Evolutionary conservation across 1,140 invertebrate species (phyloP).

Genomic region (Drosophila orosa): DNA sequence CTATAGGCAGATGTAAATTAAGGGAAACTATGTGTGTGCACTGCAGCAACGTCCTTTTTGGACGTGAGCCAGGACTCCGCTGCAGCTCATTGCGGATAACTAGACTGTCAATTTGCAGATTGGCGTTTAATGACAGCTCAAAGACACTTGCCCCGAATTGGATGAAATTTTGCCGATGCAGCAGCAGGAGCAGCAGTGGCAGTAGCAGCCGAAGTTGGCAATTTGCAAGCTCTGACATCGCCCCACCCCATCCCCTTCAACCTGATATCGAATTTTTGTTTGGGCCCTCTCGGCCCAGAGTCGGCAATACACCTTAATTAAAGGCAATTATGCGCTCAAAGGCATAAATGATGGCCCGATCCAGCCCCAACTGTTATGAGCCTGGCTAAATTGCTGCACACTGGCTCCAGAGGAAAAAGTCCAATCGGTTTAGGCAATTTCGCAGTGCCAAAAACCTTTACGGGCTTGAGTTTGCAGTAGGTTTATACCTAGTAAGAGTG

Average conservation of each 20-base stretch:
- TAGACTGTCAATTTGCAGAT: slow-evolving; percentile 61
- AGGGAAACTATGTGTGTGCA: slow-evolving; percentile 10
- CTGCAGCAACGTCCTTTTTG: slow-evolving; percentile 5
- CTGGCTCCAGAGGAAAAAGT: slow-evolving; percentile 14
- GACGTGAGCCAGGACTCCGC: slow-evolving; percentile 10
- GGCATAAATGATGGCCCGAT: slow-evolving; percentile 74
- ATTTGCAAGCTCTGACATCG: slow-evolving; percentile 40
- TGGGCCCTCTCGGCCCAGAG: slow-evolving; percentile 33
- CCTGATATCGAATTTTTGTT: slow-evolving; percentile 70
- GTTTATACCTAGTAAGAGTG: background rate
- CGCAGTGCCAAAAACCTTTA: slow-evolving; percentile 58
- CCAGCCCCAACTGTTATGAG: slow-evolving; percentile 74
- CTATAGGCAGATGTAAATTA: background rate
- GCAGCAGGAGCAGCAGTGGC: slow-evolving; percentile 9
- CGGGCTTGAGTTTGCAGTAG: slow-evolving; percentile 53
- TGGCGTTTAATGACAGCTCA: slow-evolving; percentile 70
- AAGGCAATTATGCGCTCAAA: slow-evolving; percentile 81
- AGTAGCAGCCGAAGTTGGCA: slow-evolving; percentile 40
- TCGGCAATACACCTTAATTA: slow-evolving; percentile 76
- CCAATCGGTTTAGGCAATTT: slow-evolving; percentile 50
- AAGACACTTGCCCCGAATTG: slow-evolving; percentile 57
- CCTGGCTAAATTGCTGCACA: slow-evolving; percentile 70
- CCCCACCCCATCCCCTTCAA: background rate
- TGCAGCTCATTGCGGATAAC: slow-evolving; percentile 49
- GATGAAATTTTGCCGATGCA: slow-evolving; percentile 35